Evolutionary conservation across 1,140 invertebrate species (phyloP).

Genomic region (Ylistrum balloti): DNA sequence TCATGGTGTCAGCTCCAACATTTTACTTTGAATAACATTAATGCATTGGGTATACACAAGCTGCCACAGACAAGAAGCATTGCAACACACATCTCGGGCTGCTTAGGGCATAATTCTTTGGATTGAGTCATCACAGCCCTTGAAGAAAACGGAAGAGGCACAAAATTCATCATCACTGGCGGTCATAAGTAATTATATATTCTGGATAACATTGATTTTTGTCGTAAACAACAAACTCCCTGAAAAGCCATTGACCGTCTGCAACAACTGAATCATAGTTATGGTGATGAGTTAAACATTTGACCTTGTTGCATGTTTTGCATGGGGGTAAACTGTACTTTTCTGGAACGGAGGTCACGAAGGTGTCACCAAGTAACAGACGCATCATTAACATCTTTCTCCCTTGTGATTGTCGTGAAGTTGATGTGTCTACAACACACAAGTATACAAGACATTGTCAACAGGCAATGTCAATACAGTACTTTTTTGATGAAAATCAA

Average conservation of each 20-base stretch:
- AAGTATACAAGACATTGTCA: neutral
- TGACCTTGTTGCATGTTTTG: constrained; percentile 44
- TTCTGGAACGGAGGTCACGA: constrained; percentile 48
- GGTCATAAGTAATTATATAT: constrained; percentile 73
- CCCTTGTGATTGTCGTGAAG: neutral
- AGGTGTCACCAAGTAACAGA: constrained; percentile 57
- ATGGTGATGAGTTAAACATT: neutral
- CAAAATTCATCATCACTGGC: constrained; percentile 48
- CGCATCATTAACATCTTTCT: constrained; percentile 63
- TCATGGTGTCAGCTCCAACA: too few species aligned
- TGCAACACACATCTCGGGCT: too few species aligned
- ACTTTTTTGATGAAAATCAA: too few species aligned
- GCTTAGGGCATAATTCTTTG: too few species aligned
- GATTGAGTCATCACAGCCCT: too few species aligned
- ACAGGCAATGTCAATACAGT: too few species aligned
- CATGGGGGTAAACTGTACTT: constrained; percentile 60
- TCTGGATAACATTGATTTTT: constrained; percentile 71
- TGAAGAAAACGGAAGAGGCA: too few species aligned
- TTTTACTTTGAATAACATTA: too few species aligned
- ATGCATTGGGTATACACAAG: too few species aligned
- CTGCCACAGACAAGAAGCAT: too few species aligned
- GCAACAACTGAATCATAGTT: constrained; percentile 70
- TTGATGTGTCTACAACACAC: neutral
- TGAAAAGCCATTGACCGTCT: constrained; percentile 68
- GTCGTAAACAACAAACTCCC: constrained; percentile 77